These are phyloP conservation scores for Salvator merianae DNA, from an alignment of 2,113 vertebrate species.

Conservation along the genomic window DNA sequence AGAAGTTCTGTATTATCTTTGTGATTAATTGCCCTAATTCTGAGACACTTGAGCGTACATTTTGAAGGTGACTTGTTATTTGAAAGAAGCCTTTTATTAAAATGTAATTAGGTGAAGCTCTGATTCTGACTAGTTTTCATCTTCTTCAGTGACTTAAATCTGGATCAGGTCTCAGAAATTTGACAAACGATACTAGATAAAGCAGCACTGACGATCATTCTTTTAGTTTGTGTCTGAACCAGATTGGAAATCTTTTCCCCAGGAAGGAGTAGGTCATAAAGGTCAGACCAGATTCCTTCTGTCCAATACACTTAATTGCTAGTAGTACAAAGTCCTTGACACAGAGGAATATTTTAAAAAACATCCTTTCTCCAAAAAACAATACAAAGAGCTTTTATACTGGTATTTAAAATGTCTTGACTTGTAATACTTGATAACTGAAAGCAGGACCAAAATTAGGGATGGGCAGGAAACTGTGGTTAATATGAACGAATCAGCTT, in stretches of 20 bases:
- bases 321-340: not conserved
- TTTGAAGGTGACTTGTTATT: not conserved
- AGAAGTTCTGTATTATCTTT: not conserved
- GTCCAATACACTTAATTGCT: not conserved
- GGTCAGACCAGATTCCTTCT: not conserved
- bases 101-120: not conserved
- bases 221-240: not conserved
- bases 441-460: slow-evolving; percentile 15
- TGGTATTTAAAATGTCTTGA: not conserved
- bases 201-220: not conserved
- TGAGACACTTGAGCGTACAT: not conserved
- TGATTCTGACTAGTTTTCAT: too few relatives aligned
- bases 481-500: not conserved
- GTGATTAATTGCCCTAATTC: not conserved
- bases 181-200: not conserved
- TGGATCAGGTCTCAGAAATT: not conserved
- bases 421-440: slow-evolving; percentile 19
- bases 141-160: not conserved
- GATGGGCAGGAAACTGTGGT: not conserved
- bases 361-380: slow-evolving; percentile 4
- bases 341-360: not conserved
- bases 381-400: slow-evolving; percentile 10
- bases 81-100: not conserved
- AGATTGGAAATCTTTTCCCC: not conserved
- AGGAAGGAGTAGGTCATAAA: not conserved